A percentile compares a stretch with the other conserved stretches of the same genome.
These are phyloP conservation scores for Epinephelus fuscoguttatus DNA, from an alignment of 2,113 vertebrate genomes.

Conservation along the genomic window DNA sequence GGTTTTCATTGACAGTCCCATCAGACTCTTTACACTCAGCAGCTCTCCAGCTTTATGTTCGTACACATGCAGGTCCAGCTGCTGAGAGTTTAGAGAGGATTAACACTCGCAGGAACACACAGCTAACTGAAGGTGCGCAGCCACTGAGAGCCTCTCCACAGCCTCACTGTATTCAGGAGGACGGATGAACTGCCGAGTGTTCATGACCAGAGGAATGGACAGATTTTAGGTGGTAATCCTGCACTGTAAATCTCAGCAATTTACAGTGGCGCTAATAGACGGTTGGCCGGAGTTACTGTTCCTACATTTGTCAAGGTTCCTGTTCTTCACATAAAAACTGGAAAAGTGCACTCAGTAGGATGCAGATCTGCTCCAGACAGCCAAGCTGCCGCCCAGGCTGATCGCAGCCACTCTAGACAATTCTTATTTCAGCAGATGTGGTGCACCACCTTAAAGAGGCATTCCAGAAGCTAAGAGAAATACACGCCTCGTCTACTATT, in stretches of 20 bases:
- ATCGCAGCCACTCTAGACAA: too few species aligned
- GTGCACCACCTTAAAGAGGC: too few species aligned
- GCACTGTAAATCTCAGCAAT: background rate
- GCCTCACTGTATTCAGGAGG: accelerated
- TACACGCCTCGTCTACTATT: too few species aligned
- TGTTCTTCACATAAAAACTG: background rate
- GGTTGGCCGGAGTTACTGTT: too few species aligned
- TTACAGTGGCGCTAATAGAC: background rate
- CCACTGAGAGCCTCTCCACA: background rate
- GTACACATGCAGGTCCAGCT: constrained; percentile 32
- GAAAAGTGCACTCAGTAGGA: too few species aligned
- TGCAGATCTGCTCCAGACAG: too few species aligned
- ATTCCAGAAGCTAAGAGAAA: too few species aligned
- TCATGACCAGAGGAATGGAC: accelerated
- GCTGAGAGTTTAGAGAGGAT: constrained; percentile 35
- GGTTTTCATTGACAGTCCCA: constrained; percentile 83
- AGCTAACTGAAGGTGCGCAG: constrained; percentile 1
- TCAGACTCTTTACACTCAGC: constrained; percentile 77
- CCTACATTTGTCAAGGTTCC: background rate
- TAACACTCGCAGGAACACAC: constrained; percentile 11
- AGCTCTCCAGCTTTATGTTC: constrained; percentile 28
- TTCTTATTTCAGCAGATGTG: too few species aligned
- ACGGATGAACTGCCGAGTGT: accelerated
- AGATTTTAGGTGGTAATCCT: background rate
- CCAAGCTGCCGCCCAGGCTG: too few species aligned